Evolutionary conservation across 2,113 vertebrate species (phyloP).

Genomic region (Heterotilapia buettikoferi): DNA sequence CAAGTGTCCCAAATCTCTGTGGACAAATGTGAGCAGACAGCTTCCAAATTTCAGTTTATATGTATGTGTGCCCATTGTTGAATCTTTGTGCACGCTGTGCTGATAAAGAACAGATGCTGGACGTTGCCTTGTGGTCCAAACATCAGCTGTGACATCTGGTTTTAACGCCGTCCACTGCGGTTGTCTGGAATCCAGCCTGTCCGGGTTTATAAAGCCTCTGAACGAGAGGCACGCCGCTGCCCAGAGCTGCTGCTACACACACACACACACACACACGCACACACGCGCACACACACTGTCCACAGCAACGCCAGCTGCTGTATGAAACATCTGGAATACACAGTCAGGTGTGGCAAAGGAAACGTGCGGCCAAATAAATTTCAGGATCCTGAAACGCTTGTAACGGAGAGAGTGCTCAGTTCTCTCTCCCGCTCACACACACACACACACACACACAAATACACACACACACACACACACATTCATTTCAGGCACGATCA

Average conservation of each 20-base stretch:
- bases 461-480: neutral
- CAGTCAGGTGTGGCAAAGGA: slow-evolving; percentile 18
- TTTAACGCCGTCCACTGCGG: slow-evolving; percentile 74
- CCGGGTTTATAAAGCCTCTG: slow-evolving; percentile 57
- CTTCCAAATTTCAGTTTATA: neutral
- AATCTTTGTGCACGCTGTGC: slow-evolving; percentile 8
- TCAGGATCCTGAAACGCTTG: neutral
- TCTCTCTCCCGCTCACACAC: neutral
- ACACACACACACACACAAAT: no score
- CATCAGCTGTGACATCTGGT: slow-evolving; percentile 78
- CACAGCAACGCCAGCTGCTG: slow-evolving; percentile 43
- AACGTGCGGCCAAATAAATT: slow-evolving; percentile 2
- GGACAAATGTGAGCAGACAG: neutral
- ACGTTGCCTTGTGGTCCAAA: slow-evolving; percentile 63
- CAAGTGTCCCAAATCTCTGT: neutral
- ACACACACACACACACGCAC: neutral
- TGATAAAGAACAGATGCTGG: slow-evolving; percentile 60
- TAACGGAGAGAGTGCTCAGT: neutral
- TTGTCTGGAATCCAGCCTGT: slow-evolving; percentile 72
- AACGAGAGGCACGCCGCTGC: slow-evolving; percentile 56
- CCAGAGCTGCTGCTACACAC: slow-evolving; percentile 36
- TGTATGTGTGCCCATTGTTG: neutral
- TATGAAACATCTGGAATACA: slow-evolving; percentile 73
- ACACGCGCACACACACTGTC: neutral
- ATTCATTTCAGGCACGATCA: neutral